Base-by-base conservation (phyloP, 1,140 invertebrate species). In the Caenorhabditis briggsae region DNA sequence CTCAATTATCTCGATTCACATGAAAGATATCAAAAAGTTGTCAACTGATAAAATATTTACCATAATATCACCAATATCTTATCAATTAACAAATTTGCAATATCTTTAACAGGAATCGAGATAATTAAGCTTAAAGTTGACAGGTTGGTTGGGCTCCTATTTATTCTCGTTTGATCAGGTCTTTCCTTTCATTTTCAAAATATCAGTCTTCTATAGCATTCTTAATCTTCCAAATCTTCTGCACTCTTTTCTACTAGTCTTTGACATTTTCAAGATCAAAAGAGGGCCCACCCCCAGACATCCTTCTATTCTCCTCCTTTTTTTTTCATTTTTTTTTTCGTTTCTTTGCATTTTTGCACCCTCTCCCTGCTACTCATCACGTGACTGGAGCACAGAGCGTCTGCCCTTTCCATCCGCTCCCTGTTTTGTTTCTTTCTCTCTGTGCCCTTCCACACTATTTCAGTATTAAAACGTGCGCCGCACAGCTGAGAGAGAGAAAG, bases 351-450 rank as follows among this genome's bases (percentile, higher is more conserved):
- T 50, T n/a, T 78, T 46, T 46, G 2, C 46, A 50, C n/a, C 46
- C n/a, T 20, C 70, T 78, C 70, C 70, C 65, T 78, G 70, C 43
- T 50, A 20, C 70, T 78, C 70, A 78, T 78, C 70, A 78, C 70
- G 70, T 78, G 70, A 78, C 46, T 74, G 65, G 65, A 78, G 46
- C 70, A 50, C 12, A 78, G 43, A 78, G 70, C 70, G 46, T 25
- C 20, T 78, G 43, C 70, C 70, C 70, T 78, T 50, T 20, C 46
- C 70, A 70, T 18, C n/a, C n/a, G n/a, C n/a, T n/a, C 16, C 25
- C n/a, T 70, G 9, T 46, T 46, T 14, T 18, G 8, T 46, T 12
- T 50, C 43, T 12, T 1, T 78, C 43, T 78, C 70, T 23, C n/a
- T 16, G 33, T 33, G 33, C 12, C 23, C 33, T 78, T 43, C 9